These are phyloP conservation scores for Anhinga anhinga DNA, from an alignment of 2,113 vertebrate species.

Conservation along the genomic window DNA sequence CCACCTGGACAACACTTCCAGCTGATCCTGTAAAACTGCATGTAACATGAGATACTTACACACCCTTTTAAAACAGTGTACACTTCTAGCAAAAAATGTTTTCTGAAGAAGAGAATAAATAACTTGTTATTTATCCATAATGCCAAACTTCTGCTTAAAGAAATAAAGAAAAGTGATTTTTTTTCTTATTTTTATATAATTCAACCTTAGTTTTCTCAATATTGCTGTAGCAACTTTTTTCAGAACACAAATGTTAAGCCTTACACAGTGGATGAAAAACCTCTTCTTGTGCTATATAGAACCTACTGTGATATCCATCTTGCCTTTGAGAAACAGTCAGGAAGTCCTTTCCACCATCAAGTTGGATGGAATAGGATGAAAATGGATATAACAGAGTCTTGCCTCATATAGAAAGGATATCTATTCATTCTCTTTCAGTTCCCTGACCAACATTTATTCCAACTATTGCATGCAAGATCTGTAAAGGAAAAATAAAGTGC, in stretches of 20 bases:
- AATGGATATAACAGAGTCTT: neutral
- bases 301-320: neutral
- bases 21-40: neutral
- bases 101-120: neutral
- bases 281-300: neutral
- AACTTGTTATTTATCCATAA: neutral
- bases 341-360: neutral
- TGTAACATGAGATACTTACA: neutral
- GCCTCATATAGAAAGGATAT: neutral
- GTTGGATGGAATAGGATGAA: neutral
- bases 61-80: neutral
- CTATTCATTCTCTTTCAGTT: neutral
- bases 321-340: neutral
- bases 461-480: neutral
- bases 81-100: neutral
- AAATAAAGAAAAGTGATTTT: neutral
- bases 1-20: neutral
- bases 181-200: neutral
- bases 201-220: neutral
- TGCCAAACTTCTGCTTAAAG: neutral
- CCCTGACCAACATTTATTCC: neutral
- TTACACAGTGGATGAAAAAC: neutral
- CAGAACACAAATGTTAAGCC: neutral
- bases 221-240: neutral
- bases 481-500: neutral